Conservation (phyloP, 2,888 invertebrate genomes). For the Xestia xanthographa region DNA sequence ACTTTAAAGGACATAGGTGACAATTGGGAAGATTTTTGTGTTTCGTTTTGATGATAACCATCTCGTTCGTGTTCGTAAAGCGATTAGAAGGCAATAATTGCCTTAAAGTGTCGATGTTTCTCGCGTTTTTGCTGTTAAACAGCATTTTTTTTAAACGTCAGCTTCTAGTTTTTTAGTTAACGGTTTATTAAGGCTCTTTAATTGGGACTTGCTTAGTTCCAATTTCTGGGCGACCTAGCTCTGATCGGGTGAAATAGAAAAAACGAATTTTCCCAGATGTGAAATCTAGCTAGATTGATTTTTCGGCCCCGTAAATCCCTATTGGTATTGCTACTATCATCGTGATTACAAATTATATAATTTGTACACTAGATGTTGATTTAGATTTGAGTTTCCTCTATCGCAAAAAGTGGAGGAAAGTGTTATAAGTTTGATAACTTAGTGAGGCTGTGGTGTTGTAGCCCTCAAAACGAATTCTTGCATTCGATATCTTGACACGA, state of each 20-base stretch:
- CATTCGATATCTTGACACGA: background rate
- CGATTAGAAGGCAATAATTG: slow-evolving; percentile 31
- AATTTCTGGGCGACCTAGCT: no score
- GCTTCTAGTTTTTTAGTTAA: slow-evolving; percentile 8
- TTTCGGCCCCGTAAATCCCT: no score
- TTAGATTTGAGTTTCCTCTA: background rate
- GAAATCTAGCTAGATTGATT: no score
- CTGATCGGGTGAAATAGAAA: no score
- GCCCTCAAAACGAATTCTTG: no score
- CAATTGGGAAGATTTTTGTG: slow-evolving; percentile 50
- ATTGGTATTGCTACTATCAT: no score
- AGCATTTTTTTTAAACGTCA: slow-evolving; percentile 22
- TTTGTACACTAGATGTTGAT: no score
- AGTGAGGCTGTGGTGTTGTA: no score
- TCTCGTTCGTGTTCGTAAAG: slow-evolving; percentile 49
- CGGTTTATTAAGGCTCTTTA: background rate
- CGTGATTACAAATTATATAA: no score
- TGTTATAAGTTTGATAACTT: no score
- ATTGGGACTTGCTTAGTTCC: background rate
- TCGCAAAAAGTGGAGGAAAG: no score
- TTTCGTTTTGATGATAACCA: slow-evolving; percentile 45
- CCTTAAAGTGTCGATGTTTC: slow-evolving; percentile 34
- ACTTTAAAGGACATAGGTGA: slow-evolving; percentile 71
- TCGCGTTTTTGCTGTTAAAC: slow-evolving; percentile 31
- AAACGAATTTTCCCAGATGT: no score